These are phyloP conservation scores for Craniophora ligustri DNA, from an alignment of 2,888 invertebrate species.

Conservation along the genomic window DNA sequence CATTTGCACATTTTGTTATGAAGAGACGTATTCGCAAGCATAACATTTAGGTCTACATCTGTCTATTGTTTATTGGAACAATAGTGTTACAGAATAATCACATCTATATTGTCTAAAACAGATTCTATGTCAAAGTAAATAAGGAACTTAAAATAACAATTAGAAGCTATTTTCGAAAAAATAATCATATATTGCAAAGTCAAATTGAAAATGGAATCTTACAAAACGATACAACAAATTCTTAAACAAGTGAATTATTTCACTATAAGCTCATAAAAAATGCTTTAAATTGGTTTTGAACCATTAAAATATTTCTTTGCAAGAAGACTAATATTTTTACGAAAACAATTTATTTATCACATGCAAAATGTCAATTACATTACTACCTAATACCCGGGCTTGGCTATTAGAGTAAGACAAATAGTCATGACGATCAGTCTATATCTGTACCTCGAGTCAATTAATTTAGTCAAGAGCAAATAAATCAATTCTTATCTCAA, in stretches of 20 bases:
- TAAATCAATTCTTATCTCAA: neutral
- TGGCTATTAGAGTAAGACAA: constrained; percentile 38
- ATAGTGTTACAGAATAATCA: constrained; percentile 11
- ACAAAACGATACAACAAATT: neutral
- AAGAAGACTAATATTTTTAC: constrained; percentile 23
- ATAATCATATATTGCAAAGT: constrained; percentile 21
- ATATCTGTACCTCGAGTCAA: constrained; percentile 1
- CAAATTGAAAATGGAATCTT: constrained; percentile 1
- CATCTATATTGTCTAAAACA: constrained; percentile 6
- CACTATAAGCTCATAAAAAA: neutral
- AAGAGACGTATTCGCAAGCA: constrained; percentile 7
- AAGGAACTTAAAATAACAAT: constrained; percentile 13
- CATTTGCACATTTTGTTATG: constrained; percentile 19
- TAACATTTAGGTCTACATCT: constrained; percentile 12
- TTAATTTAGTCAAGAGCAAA: constrained; percentile 14
- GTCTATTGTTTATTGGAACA: constrained; percentile 23
- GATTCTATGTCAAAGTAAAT: constrained; percentile 5
- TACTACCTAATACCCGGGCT: constrained; percentile 47
- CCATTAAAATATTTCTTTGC: constrained; percentile 20
- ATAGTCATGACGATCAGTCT: constrained; percentile 44
- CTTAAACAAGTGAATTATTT: neutral
- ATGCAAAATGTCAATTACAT: constrained; percentile 43
- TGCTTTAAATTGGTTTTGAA: constrained; percentile 8
- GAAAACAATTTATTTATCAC: constrained; percentile 41
- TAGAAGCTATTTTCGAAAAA: constrained; percentile 12